Conservation (phyloP, 2,888 invertebrate genomes). For the Dione vanillae region DNA sequence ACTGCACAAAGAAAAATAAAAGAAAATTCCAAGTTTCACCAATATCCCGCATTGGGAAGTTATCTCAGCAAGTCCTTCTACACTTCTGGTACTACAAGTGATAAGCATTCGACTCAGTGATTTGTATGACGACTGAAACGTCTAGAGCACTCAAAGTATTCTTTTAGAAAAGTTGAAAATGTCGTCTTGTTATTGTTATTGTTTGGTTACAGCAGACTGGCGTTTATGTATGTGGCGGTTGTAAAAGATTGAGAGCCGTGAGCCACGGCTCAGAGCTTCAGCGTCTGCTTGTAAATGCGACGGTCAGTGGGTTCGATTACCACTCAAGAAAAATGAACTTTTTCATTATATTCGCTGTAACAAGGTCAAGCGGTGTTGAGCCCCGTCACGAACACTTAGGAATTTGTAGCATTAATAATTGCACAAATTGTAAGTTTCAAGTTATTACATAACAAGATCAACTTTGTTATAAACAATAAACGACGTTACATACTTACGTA, state of each 20-base stretch:
- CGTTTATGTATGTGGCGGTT: constrained; percentile 41
- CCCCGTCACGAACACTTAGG: too few relatives aligned
- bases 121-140: constrained; percentile 58
- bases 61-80: constrained; percentile 25
- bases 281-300: too few relatives aligned
- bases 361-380: too few relatives aligned
- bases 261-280: too few relatives aligned
- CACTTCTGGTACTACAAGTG: constrained; percentile 22
- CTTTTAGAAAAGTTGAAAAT: constrained; percentile 51
- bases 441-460: too few relatives aligned
- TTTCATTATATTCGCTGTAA: too few relatives aligned
- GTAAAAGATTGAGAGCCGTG: too few relatives aligned
- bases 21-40: constrained; percentile 25
- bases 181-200: constrained; percentile 58
- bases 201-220: constrained; percentile 48
- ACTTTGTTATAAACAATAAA: too few relatives aligned
- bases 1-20: constrained; percentile 21
- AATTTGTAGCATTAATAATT: too few relatives aligned
- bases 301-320: too few relatives aligned
- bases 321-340: neutral
- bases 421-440: too few relatives aligned
- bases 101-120: constrained; percentile 49
- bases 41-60: constrained; percentile 32
- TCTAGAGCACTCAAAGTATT: constrained; percentile 52
- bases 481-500: too few relatives aligned